phyloP scores from a whole-genome alignment of 2,113 vertebrate species.

The Syrmaticus mikado region DNA sequence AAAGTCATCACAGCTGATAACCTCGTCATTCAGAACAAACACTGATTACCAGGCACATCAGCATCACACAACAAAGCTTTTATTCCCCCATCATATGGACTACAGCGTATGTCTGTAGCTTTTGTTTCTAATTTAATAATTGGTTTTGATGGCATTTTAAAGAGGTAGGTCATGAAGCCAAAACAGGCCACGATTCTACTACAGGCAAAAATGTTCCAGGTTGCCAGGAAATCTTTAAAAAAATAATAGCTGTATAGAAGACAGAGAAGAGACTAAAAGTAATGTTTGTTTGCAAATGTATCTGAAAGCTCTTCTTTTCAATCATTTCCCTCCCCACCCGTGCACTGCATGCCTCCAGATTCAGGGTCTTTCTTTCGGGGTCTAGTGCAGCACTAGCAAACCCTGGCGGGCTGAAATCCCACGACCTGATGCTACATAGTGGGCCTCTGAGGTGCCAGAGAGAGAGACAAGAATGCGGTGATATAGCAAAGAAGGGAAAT shows the following conservation, averaged over 20 bases:
- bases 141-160: background rate
- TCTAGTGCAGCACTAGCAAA: background rate
- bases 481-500: background rate
- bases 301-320: background rate
- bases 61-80: background rate
- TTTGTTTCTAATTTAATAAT: background rate
- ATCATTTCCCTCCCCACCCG: background rate
- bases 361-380: background rate
- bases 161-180: background rate
- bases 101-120: background rate
- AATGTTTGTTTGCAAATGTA: background rate
- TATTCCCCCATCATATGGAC: background rate
- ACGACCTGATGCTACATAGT: accelerated
- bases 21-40: background rate
- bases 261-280: background rate
- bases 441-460: background rate
- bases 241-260: background rate
- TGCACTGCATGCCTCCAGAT: background rate
- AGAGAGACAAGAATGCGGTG: background rate
- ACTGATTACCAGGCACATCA: background rate
- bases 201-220: background rate
- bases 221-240: background rate
- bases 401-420: background rate
- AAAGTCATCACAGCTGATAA: background rate
- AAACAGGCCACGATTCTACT: background rate